Conservation (phyloP, 2,888 invertebrate genomes). For the Holacanthella duospinosa region DNA sequence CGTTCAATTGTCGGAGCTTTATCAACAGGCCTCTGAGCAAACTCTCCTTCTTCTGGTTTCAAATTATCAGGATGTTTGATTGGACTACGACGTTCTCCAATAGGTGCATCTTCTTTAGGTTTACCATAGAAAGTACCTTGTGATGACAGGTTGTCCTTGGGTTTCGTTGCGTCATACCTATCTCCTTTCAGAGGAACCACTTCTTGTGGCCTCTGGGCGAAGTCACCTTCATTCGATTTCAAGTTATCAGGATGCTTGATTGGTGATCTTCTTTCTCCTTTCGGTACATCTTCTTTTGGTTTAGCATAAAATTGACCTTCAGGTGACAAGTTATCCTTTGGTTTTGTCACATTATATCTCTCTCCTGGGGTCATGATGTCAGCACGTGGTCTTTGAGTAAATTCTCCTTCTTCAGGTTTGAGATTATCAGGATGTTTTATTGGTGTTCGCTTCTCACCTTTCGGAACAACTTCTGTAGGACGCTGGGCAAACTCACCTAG, state of each 20-base stretch:
- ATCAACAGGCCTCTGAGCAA: slow-evolving; percentile 47
- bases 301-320: slow-evolving; percentile 40
- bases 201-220: slow-evolving; percentile 11
- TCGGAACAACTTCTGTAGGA: slow-evolving; percentile 14
- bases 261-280: slow-evolving; percentile 45
- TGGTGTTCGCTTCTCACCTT: slow-evolving; percentile 43
- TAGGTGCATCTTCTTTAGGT: slow-evolving; percentile 40
- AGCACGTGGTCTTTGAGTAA: slow-evolving; percentile 39
- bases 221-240: slow-evolving; percentile 47
- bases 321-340: slow-evolving; percentile 45
- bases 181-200: slow-evolving; percentile 10
- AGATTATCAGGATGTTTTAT: slow-evolving; percentile 40
- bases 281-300: slow-evolving; percentile 44
- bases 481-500: slow-evolving; percentile 40
- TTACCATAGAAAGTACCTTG: slow-evolving; percentile 46
- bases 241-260: slow-evolving; percentile 46
- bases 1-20: slow-evolving; percentile 46
- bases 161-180: slow-evolving; percentile 34
- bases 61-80: slow-evolving; percentile 43
- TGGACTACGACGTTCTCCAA: slow-evolving; percentile 45
- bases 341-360: slow-evolving; percentile 41
- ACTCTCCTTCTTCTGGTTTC: slow-evolving; percentile 49
- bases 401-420: slow-evolving; percentile 39
- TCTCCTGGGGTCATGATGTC: slow-evolving; percentile 42
- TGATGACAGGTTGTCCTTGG: slow-evolving; percentile 48